phyloP scores from a whole-genome alignment of 2,888 invertebrate species.

The Nebria salina region DNA sequence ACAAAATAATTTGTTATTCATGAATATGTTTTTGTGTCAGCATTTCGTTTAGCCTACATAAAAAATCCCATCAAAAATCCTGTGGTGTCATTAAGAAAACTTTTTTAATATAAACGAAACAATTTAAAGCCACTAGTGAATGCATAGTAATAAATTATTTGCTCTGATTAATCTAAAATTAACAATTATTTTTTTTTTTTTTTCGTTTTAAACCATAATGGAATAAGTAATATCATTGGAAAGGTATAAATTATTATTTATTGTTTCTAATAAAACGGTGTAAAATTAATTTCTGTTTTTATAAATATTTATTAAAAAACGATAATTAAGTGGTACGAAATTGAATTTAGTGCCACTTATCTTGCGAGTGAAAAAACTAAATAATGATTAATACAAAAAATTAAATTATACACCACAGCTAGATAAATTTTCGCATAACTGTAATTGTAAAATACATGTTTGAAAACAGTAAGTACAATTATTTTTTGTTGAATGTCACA shows the following conservation, averaged over 20 bases:
- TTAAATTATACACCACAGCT: no score
- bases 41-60: neutral
- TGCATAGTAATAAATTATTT: neutral
- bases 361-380: no score
- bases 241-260: neutral
- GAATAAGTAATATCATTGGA: neutral
- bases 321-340: no score
- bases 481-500: neutral
- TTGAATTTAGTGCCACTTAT: no score
- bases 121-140: neutral
- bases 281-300: neutral
- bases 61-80: neutral
- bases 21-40: conserved; percentile 24
- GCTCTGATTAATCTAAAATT: neutral
- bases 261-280: neutral
- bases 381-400: no score
- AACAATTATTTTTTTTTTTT: neutral
- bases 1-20: conserved; percentile 31
- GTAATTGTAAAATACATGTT: no score
- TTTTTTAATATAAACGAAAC: neutral
- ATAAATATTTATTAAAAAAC: no score
- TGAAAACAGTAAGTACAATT: no score
- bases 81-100: neutral
- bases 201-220: neutral
- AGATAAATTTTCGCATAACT: no score